Base-by-base conservation (phyloP, 2,797 vertebrate genomes). In the Liasis olivaceus region DNA sequence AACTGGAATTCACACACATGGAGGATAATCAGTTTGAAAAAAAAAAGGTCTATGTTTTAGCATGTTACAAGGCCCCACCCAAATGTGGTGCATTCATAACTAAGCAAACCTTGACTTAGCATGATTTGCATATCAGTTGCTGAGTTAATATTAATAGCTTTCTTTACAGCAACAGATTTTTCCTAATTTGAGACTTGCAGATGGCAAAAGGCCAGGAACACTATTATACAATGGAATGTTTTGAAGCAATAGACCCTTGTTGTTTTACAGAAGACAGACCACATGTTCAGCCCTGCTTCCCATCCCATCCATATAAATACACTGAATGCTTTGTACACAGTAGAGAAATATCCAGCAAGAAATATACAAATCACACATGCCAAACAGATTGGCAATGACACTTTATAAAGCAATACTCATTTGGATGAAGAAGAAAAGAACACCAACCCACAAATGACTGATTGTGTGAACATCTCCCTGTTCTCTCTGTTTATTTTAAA, bases 181-280 rank as follows among this genome's bases (percentile, higher is more conserved):
- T 90, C 63, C 36, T 9, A 69, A 42, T 66, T 90, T 90, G 28
- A 87, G 58, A 62, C 8, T 54, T 72, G 36, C 56, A 90, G 56
- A 92, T 59, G 14, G 87, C 17, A 15, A 84, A 59, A 81, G 7
- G 59, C 54, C 88, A 62, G 36, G 85, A 90, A 87, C 3, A 36
- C 24, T 90, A 64, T 87, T 60, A 66, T 60, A 77, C 84, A 72
- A 92, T 77, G 63, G 88, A 72, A 60, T 86, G 81, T 86, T 92
- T 86, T 92, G 31, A 87, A 90, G 58, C 28, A 87, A 87, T 87
- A 90, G 64, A 87, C 84, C 42, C 51, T 5, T 66, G 87, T 56
- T 90, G 84, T 72, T 92, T 92, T 72, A 63, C 28, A 72, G 56
- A 66, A 92, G 51, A 72, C 7, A 84, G 28, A 72, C 26, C 54